Conservation (phyloP, 2,888 invertebrate species). For the Drosophila siamana region DNA sequence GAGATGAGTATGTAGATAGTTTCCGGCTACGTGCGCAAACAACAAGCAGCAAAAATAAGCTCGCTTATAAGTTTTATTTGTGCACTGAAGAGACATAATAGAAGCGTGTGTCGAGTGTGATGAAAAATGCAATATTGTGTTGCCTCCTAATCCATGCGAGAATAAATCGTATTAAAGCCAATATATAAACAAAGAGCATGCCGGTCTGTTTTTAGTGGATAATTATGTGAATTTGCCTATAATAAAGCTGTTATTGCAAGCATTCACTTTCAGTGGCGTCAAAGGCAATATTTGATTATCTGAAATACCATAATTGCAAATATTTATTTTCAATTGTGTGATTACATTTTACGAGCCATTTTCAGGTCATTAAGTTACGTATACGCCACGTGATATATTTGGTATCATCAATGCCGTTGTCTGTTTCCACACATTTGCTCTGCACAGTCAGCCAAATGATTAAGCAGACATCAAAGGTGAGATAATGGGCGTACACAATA, state of each 20-base stretch:
- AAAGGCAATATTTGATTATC: background rate
- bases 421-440: background rate
- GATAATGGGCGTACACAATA: slow-evolving; percentile 20
- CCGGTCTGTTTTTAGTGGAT: slow-evolving; percentile 19
- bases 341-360: slow-evolving; percentile 23
- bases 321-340: slow-evolving; percentile 25
- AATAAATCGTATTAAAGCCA: slow-evolving; percentile 1
- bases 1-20: slow-evolving; percentile 40
- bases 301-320: slow-evolving; percentile 1
- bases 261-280: background rate
- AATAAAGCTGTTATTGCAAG: slow-evolving; percentile 13
- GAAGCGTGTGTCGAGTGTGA: background rate
- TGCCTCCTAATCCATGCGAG: background rate
- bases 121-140: background rate
- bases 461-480: slow-evolving; percentile 25
- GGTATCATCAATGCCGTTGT: slow-evolving; percentile 1
- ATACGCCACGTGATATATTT: slow-evolving; percentile 38
- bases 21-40: slow-evolving; percentile 63
- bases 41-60: slow-evolving; percentile 25
- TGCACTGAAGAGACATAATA: slow-evolving; percentile 3
- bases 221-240: background rate
- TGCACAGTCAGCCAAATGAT: slow-evolving; percentile 36
- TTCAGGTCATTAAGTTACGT: slow-evolving; percentile 20
- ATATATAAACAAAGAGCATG: background rate
- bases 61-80: slow-evolving; percentile 3